Base-by-base conservation (phyloP, 2,113 vertebrate species). In the Microcebus ravelobensis region DNA sequence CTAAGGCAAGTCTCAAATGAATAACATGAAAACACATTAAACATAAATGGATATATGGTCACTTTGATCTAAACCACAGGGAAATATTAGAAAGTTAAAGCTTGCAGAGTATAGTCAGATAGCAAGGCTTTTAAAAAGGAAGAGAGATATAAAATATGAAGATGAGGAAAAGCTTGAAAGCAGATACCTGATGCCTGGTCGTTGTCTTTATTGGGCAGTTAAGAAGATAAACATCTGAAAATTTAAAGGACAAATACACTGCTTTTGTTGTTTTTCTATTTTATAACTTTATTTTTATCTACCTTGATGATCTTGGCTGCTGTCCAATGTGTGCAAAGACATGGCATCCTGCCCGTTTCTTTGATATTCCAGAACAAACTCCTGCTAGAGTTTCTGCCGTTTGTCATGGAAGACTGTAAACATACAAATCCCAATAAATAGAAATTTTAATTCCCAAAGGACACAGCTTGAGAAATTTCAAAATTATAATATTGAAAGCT, bases 61-160 rank as follows among this genome's bases (percentile, higher is more conserved):
- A 83, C 89, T 96, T 96, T 89, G 73, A 68, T 94, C 73, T 91
- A 77, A 94, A 87, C 68, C 71, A 91, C 82, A 96, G 92, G 81
- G 71, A 93, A 73, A 84, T 94, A 61, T 85, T 94, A 94, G 39
- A 83, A 91, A 97, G 89, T 89, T 93, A 95, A 88, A 83, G 14
- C 77, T 94, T 91, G 11, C 5, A 81, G 63, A 95, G 18, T 85
- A 45, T 55, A 70, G 81, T 96, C 86, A 67, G 76, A 70, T 85
- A 88, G 34, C 36, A 42, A n/a, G 18, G 48, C n/a, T 87, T 96
- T 96, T 74, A 57, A 79, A 85, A 93, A 92, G 36, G 63, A 85
- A 87, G 90, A 89, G n/a, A 91, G 36, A 34, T 79, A 12, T 73
- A 48, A 90, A 92, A 71, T 89, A 65, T 79, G 85, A 92, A 48